Evolutionary conservation across 2,888 invertebrate genomes (phyloP), one percentile per base, ranked within the genome.

Genomic region (Yponomeuta cagnagella): DNA sequence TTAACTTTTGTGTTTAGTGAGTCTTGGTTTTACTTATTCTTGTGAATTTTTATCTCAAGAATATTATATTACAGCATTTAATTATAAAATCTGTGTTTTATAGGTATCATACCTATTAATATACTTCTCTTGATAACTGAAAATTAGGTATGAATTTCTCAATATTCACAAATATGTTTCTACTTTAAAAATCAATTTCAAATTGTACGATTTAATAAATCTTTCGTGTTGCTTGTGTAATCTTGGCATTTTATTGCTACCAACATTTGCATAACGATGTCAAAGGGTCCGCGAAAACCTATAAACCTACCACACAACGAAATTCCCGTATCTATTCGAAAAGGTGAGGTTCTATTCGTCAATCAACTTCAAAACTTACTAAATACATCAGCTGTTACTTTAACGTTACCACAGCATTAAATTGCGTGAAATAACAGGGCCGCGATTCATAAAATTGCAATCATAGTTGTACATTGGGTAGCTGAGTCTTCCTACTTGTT

Each of bases 1-100:
- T 74, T 79, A 75, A 84, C 85, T 80, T 87, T 91, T 90, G 78
- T 89, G 90, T 92, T 93, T 92, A 92, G 93, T 93, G 88, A 89
- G 92, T 93, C 93, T 93, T 92, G 93, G 92, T 92, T 92, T 87
- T 89, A 91, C 90, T 86, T 82, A 80, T 85, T 85, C 63, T 73
- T 74, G 63, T 58, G 23, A 10, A 63, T 76, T 76, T 74, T 74
- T 74, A 73, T 72, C 70, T 70, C 69, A 73, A 71, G 70, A 71
- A 69, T 66, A 66, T 23, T 66, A n/a, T 12, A 66, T 66, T 33
- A 23, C 30, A 12, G 66, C 12, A 30, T 66, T 31, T 66, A 30
- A 43, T 43, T 66, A 66, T 63, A 63, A 63, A 63, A 10, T 63
- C 63, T 63, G 63, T 23, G 23, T 30, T 65, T 1, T 64, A 65